Conservation (phyloP, 1,140 invertebrate genomes). For the Triops longicaudatus region DNA sequence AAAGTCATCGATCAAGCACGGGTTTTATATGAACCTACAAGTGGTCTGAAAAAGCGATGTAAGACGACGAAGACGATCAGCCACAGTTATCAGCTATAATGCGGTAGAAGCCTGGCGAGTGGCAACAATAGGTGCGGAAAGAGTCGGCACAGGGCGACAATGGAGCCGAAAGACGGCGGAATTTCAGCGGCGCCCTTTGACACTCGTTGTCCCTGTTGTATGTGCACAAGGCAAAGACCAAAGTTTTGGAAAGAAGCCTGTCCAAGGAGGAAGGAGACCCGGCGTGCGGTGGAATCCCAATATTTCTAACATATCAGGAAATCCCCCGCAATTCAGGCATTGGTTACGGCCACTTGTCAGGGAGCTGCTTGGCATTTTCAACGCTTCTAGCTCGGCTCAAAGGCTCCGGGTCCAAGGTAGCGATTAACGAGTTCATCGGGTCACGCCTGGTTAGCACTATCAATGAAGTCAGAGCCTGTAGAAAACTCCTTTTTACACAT, state of each 20-base stretch:
- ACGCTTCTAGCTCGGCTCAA: neutral
- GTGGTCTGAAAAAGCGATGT: neutral
- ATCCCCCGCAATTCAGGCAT: neutral
- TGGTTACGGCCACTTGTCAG: constrained; percentile 5
- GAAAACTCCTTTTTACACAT: too few species aligned
- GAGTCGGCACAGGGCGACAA: constrained; percentile 6
- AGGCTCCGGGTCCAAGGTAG: neutral
- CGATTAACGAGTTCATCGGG: constrained; percentile 11
- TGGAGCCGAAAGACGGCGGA: neutral
- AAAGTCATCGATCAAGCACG: constrained; percentile 1
- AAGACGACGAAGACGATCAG: neutral
- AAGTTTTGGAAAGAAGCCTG: neutral
- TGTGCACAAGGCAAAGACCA: neutral
- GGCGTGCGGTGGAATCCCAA: constrained; percentile 3
- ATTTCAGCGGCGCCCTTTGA: neutral
- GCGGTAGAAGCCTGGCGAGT: constrained; percentile 5
- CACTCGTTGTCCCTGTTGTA: neutral
- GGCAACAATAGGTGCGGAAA: constrained; percentile 14
- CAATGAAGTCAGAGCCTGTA: neutral
- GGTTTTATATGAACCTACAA: neutral
- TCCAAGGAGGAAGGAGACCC: neutral
- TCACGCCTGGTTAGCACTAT: constrained; percentile 10
- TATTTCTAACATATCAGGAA: neutral
- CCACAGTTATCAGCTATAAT: constrained; percentile 8
- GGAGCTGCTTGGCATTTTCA: neutral